A percentile compares a stretch with the other conserved stretches of the same genome.
Evolutionary conservation across 92 coral and sea anemone genomes (phyloP).

Genomic region (Phenganax marumi): DNA sequence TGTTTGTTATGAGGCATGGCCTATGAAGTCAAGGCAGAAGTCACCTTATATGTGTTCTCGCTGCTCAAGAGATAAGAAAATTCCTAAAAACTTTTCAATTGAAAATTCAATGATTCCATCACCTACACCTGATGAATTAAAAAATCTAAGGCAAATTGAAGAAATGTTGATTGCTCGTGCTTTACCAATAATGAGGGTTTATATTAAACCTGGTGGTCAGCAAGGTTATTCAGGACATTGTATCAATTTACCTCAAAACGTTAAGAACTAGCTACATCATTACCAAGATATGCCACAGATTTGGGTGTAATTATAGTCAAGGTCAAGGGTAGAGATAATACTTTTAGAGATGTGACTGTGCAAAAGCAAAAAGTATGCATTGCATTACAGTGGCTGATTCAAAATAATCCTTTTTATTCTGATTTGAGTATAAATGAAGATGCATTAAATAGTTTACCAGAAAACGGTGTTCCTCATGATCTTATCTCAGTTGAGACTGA

Average conservation of each 20-base stretch:
- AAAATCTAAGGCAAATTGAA: slow-evolving; percentile 8
- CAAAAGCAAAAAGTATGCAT: slow-evolving; percentile 14
- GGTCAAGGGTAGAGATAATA: slow-evolving; percentile 38
- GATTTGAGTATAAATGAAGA: slow-evolving; percentile 14
- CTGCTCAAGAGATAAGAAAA: slow-evolving; percentile 50
- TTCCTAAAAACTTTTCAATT: slow-evolving; percentile 43
- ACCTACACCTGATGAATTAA: slow-evolving; percentile 34
- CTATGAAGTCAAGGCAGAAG: slow-evolving; percentile 47
- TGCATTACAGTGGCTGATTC: slow-evolving; percentile 32
- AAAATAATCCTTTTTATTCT: slow-evolving; percentile 29
- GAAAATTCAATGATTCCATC: slow-evolving; percentile 53
- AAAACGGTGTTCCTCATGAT: slow-evolving; percentile 41
- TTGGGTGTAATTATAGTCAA: slow-evolving; percentile 48
- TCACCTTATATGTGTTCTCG: slow-evolving; percentile 40
- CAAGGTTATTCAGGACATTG: slow-evolving; percentile 32
- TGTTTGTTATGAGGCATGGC: slow-evolving; percentile 59
- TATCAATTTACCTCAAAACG: slow-evolving; percentile 46
- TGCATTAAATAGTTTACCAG: slow-evolving; percentile 40
- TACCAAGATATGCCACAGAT: slow-evolving; percentile 27
- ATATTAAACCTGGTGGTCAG: slow-evolving; percentile 17
- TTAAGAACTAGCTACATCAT: slow-evolving; percentile 43
- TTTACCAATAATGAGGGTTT: slow-evolving; percentile 5
- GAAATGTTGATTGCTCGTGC: slow-evolving; percentile 2
- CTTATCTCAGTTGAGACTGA: slow-evolving; percentile 46
- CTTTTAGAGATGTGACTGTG: slow-evolving; percentile 47